Evolutionary conservation across 2,888 invertebrate genomes (phyloP).

Genomic region (Melanchra persicariae): DNA sequence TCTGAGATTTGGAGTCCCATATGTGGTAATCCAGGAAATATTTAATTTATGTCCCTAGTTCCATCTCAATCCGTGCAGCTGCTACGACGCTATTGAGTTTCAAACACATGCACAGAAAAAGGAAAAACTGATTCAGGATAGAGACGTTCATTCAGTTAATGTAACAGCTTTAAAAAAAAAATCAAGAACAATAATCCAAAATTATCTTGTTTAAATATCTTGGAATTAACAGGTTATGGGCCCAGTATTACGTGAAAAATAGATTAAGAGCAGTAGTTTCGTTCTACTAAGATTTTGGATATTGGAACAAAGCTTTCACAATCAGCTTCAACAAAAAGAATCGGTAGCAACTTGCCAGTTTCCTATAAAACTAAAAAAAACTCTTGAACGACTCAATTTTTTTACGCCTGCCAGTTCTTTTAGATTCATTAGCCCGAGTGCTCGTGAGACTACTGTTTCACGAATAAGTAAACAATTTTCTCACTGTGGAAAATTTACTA

Average conservation of each 20-base stretch:
- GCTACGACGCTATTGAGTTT: not conserved
- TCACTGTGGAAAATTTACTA: conserved; percentile 84
- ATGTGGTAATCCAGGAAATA: not conserved
- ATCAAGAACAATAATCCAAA: too few species aligned
- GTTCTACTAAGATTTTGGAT: not conserved
- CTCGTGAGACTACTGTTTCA: conserved; percentile 71
- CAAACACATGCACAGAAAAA: not conserved
- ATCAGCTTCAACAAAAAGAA: conserved; percentile 23
- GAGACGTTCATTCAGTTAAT: too few species aligned
- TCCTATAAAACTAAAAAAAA: conserved; percentile 13
- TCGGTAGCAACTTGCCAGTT: not conserved
- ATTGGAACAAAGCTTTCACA: not conserved
- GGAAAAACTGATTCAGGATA: not conserved
- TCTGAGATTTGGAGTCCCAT: conserved; percentile 2
- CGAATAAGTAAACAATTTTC: conserved; percentile 80
- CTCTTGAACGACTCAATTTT: conserved; percentile 14
- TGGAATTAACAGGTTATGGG: too few species aligned
- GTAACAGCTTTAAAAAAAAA: too few species aligned
- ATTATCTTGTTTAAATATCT: too few species aligned
- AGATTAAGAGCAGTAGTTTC: too few species aligned
- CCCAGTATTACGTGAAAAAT: too few species aligned
- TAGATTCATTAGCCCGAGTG: conserved; percentile 68
- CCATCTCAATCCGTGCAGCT: not conserved
- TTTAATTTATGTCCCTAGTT: not conserved
- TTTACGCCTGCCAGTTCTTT: conserved; percentile 50